phyloP scores from a whole-genome alignment of 2,888 invertebrate genomes.

The Prenolepis imparis region DNA sequence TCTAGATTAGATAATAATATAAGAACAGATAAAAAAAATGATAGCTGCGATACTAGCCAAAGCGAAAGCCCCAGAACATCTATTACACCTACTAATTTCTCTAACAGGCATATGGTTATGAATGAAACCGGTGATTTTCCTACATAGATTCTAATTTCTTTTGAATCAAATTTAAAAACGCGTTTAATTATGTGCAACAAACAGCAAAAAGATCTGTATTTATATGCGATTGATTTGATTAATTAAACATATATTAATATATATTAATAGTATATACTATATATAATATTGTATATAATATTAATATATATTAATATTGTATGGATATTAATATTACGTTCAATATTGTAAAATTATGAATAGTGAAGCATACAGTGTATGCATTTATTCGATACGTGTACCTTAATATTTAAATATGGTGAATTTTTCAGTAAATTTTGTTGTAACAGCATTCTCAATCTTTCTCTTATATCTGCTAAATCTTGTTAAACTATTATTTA shows the following conservation, averaged over 20 bases:
- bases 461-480: slow-evolving; percentile 52
- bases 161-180: not conserved
- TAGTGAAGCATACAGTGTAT: slow-evolving; percentile 47
- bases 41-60: slow-evolving; percentile 81
- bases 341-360: slow-evolving; percentile 53
- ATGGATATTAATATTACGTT: slow-evolving; percentile 59
- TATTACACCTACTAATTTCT: slow-evolving; percentile 63
- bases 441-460: slow-evolving; percentile 47
- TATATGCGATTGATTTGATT: not conserved
- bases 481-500: slow-evolving; percentile 59
- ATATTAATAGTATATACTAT: too few species aligned
- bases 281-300: too few species aligned
- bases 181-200: not conserved
- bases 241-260: slow-evolving; percentile 42
- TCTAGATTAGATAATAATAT: slow-evolving; percentile 72
- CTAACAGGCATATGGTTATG: slow-evolving; percentile 73
- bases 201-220: not conserved
- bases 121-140: slow-evolving; percentile 77
- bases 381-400: slow-evolving; percentile 52
- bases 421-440: slow-evolving; percentile 42
- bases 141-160: slow-evolving; percentile 71
- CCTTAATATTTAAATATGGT: slow-evolving; percentile 57
- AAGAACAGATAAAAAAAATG: slow-evolving; percentile 86
- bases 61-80: slow-evolving; percentile 67
- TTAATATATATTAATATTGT: too few species aligned